These are phyloP conservation scores for Pseudachorutes palmiensis DNA, from an alignment of 1,140 invertebrate genomes.

Conservation along the genomic window DNA sequence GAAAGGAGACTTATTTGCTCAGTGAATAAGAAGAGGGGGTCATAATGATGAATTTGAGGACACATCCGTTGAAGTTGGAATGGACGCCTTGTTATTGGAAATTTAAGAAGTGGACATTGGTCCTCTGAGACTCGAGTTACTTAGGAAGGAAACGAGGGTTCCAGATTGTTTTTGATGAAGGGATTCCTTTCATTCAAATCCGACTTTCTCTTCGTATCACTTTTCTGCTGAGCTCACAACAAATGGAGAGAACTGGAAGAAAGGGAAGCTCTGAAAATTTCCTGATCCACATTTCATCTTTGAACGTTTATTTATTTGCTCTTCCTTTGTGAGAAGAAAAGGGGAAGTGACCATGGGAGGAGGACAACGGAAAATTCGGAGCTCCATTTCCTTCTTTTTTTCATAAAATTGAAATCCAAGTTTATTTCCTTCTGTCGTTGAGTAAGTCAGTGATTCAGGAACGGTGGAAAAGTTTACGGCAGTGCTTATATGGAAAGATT, in stretches of 20 bases:
- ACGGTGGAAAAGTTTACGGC: neutral
- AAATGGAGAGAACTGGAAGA: conserved; percentile 12
- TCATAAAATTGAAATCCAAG: conserved; percentile 28
- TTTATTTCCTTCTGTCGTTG: conserved; percentile 20
- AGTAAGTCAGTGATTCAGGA: conserved; percentile 5
- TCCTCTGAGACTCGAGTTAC: neutral
- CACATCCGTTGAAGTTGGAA: too few relatives aligned
- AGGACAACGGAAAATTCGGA: neutral
- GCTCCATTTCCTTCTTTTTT: conserved; percentile 10
- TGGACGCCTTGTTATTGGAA: neutral
- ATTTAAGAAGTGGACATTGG: conserved; percentile 4
- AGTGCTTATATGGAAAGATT: too few relatives aligned
- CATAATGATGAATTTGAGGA: conserved; percentile 20
- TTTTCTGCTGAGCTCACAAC: conserved; percentile 25
- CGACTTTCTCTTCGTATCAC: neutral
- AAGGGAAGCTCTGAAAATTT: neutral
- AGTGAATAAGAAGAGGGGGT: conserved; percentile 3
- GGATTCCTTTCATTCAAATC: conserved; percentile 2
- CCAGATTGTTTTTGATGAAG: conserved; percentile 8
- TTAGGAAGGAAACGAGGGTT: neutral
- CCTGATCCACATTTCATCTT: conserved; percentile 5
- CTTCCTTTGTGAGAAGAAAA: conserved; percentile 7
- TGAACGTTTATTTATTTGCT: conserved; percentile 8
- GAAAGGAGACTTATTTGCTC: neutral
- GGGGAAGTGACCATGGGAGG: neutral